Evolutionary conservation across 2,888 invertebrate species (phyloP), one percentile per base, ranked within the genome.

Genomic region (Lordiphosa andalusiaca): DNA sequence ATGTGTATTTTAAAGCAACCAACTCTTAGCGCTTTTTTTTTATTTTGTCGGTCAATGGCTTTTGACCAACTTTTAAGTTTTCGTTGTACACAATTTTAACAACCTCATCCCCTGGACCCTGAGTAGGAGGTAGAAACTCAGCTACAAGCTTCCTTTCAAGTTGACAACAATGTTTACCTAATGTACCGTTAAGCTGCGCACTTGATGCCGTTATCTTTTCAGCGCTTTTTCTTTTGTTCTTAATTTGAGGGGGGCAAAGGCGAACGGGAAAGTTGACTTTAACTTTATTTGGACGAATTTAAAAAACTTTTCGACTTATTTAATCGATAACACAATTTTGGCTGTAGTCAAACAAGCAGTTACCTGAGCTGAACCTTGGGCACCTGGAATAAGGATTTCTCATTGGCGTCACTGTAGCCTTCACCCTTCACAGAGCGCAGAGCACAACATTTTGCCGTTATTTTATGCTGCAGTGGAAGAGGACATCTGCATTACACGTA

Each of bases 141-240:
- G 16, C 53, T 42, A 42, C 46, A 33, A 51, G 53, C 44, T 44
- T 9, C 16, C 13, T 13, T 16, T 44, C 56, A 52, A 62, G 80
- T 73, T 76, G 76, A 76, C 81, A 76, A 67, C 69, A 73, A 64
- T 81, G 81, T 77, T 77, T 82, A 78, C 73, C 67, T 82, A 80
- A 80, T 82, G 82, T 82, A 82, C 82, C 82, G 78, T 78, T 78
- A 78, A 78, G 82, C 73, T 65, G 69, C 67, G 67, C 71, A 71
- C 75, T 78, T 78, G 69, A 78, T 74, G 78, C 65, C 73, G 63
- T 67, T 69, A 71, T 73, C 70, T 60, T 62, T 53, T 44, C 21
- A 23, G 16, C 16, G 16, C 47, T 52, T 48, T 41, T 53, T 67
- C 49, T 71, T 56, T 53, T 76, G 60, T 76, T 68, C 71, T 67